Percentiles rank a stretch among this genome's conserved stretches.
Evolutionary conservation across 2,113 vertebrate genomes (phyloP).

Genomic region (Megaceryle torquata): DNA sequence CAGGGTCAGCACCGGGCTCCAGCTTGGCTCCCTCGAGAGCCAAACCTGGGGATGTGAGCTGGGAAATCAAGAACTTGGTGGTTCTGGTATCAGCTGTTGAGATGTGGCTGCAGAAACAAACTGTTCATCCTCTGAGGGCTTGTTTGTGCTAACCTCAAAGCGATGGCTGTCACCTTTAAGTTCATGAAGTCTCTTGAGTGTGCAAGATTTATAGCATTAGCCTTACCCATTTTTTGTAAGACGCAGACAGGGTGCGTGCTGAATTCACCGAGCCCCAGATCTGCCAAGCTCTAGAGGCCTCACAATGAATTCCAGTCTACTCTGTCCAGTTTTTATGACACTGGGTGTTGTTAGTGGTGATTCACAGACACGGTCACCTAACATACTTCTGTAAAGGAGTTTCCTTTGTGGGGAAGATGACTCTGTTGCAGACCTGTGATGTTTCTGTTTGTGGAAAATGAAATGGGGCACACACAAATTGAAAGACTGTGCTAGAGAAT

Average conservation of each 20-base stretch:
- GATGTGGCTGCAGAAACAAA: neutral
- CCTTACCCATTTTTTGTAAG: neutral
- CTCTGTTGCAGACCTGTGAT: neutral
- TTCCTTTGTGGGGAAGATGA: neutral
- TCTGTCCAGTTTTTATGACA: neutral
- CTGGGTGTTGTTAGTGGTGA: neutral
- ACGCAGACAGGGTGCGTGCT: neutral
- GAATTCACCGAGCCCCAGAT: neutral
- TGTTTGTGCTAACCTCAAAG: neutral
- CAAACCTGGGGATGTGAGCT: neutral
- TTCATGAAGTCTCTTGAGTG: neutral
- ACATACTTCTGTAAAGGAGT: neutral
- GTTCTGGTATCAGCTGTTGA: neutral
- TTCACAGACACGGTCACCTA: neutral
- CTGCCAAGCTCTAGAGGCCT: neutral
- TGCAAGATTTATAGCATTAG: neutral
- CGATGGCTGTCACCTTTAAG: fast-evolving
- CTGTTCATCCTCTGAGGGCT: neutral
- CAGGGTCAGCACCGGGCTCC: neutral
- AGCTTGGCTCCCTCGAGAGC: neutral
- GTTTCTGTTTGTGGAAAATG: constrained; percentile 16
- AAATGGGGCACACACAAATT: neutral
- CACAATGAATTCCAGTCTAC: neutral
- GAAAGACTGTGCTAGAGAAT: neutral
- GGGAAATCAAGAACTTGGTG: neutral